Percentiles rank a stretch among this genome's conserved stretches.
Evolutionary conservation across 2,113 vertebrate genomes (phyloP).

Genomic region (Serinus canaria): DNA sequence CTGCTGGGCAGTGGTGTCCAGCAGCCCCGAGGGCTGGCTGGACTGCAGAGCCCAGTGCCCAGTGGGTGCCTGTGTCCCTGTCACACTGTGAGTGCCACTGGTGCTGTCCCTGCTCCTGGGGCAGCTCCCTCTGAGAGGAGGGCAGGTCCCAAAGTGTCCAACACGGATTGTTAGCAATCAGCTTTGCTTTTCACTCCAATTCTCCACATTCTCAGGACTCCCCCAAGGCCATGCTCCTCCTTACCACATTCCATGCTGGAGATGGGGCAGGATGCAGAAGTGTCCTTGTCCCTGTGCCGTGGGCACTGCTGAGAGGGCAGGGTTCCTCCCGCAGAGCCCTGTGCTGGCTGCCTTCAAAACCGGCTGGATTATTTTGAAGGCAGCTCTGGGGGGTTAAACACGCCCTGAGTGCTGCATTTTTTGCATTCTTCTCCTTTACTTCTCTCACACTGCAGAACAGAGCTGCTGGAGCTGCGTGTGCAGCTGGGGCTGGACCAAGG

Average conservation of each 20-base stretch:
- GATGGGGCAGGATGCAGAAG: background rate
- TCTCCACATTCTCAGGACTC: background rate
- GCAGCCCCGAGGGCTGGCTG: fast-evolving
- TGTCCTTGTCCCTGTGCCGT: background rate
- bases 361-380: background rate
- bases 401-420: background rate
- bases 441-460: background rate
- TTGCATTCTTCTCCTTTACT: background rate
- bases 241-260: fast-evolving
- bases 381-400: background rate
- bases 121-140: fast-evolving
- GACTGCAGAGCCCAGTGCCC: fast-evolving
- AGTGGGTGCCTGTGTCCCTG: background rate
- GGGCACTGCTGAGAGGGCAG: background rate
- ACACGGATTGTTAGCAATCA: fast-evolving
- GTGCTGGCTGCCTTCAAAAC: background rate
- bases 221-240: fast-evolving
- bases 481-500: background rate
- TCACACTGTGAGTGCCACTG: fast-evolving
- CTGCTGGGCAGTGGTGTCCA: background rate
- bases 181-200: background rate
- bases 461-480: fast-evolving
- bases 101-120: background rate
- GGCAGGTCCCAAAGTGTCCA: background rate
- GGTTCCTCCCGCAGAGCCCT: background rate